Evolutionary conservation across 2,797 vertebrate species (phyloP), one percentile per base, ranked within the genome.

Genomic region (Micrastur ruficollis): DNA sequence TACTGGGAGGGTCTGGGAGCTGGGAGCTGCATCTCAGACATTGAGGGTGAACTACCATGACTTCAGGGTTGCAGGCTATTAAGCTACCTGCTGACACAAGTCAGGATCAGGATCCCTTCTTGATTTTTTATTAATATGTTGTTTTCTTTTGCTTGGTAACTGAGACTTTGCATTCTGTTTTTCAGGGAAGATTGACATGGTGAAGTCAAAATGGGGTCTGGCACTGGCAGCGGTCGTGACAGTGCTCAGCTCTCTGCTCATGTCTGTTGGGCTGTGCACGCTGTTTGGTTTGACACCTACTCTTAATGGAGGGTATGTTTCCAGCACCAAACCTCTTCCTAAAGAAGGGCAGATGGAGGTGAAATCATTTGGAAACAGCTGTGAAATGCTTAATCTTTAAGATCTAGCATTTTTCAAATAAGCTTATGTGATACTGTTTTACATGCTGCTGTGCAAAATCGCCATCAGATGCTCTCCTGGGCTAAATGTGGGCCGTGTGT

Each of bases 171-270:
- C 44, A 3, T 50, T 72, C 22, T 94, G 62, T 85, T 34, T 90
- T 80, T 10, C 98, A 99, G 99, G 99, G 74, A 99, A 99, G 97
- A 99, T 99, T 7, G 99, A 99, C 98, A 99, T 99, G 99, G 99
- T 99, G 98, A 99, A 99, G 96, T 99, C 99, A 1, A 99, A 99
- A 88, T 99, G 99, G 99, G 99, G 99, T 17, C 98, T 99, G 97
- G 99, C 99, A 1, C 98, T 99, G 98, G 99, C 99, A 2, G 99
- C 99, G 0, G 99, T 99, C 71, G 99, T 99, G 91, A 99, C 99
- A 0, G 99, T 99, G 62, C 99, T 99, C 96, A 99, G 99, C 98
- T 99, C 99, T 1, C 98, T 99, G 97, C 99, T 99, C 88, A 99
- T 99, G 99, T 99, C 99, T 0, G 99, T 99, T 27, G 99, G 99